These are phyloP conservation scores for Pachliopta kotzebuea DNA, from an alignment of 2,888 invertebrate genomes.

Conservation along the genomic window DNA sequence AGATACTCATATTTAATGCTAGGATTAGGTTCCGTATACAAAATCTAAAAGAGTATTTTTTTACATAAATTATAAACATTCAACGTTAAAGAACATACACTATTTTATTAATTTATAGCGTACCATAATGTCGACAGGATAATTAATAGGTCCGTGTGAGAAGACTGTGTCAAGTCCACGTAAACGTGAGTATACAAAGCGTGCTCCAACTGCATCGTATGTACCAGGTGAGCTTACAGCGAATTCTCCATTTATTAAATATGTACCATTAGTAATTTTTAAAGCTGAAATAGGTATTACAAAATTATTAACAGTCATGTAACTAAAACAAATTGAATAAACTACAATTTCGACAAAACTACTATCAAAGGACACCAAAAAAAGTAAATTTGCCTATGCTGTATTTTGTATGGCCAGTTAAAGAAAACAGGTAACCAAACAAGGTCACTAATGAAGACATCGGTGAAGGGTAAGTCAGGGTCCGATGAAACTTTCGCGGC, in stretches of 20 bases:
- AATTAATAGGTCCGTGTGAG: conserved; percentile 88
- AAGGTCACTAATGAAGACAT: too few species aligned
- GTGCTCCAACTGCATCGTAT: conserved; percentile 90
- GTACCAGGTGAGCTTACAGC: conserved; percentile 85
- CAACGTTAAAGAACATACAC: neutral
- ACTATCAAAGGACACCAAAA: too few species aligned
- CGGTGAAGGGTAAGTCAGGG: too few species aligned
- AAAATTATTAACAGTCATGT: neutral
- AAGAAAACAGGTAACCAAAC: too few species aligned
- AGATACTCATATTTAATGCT: conserved; percentile 96
- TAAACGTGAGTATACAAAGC: conserved; percentile 88
- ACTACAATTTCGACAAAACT: too few species aligned
- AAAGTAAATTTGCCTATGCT: too few species aligned
- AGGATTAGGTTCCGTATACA: conserved; percentile 90
- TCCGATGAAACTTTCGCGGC: too few species aligned
- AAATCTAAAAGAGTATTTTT: conserved; percentile 80
- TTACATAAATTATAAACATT: conserved; percentile 1
- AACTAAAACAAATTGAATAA: neutral
- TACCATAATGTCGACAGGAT: conserved; percentile 91
- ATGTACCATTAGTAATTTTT: conserved; percentile 86
- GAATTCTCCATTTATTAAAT: conserved; percentile 92
- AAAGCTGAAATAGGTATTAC: conserved; percentile 81
- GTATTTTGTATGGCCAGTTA: too few species aligned
- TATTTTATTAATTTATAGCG: conserved; percentile 23
- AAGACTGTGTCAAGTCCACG: conserved; percentile 88